Base-by-base conservation (phyloP, 2,797 vertebrate species). In the Cyclopterus lumpus region DNA sequence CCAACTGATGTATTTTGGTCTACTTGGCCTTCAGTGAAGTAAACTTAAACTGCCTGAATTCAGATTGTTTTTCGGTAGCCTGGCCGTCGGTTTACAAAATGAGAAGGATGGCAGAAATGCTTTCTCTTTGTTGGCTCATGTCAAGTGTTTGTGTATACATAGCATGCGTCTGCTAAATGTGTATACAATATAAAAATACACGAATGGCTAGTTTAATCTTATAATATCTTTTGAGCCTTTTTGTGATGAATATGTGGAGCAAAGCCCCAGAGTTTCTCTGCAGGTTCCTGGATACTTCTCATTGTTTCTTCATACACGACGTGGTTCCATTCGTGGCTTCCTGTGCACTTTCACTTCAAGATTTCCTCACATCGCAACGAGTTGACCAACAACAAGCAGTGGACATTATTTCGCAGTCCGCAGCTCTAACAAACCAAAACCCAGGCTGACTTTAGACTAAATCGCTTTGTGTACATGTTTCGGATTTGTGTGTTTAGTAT, bases 331-430 rank as follows among this genome's bases (percentile, higher is more conserved):
- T 67, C 14, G 6, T 49, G 49, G 30, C 38, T 59, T 67, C 40
- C 67, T 71, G 53, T 32, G 62, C 40, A 46, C 49, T 76, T 75
- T 71, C 42, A 74, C 71, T 71, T 67, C 8, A 57, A 57, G 26
- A 77, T 55, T 36, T 48, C 57, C 66, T 72, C 68, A 15, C 77
- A 64, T 72, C 67, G 62, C 48, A 49, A 14, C 48, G 42, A 67
- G n/a, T 34, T 53, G 3, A 58, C 32, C 63, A 67, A 62, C 72
- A 74, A 55, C 59, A 76, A 75, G 62, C 82, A 88, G 86, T 80
- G 67, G 76, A 69, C 51, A 55, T 75, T 51, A 32, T 58, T 75
- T 80, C 62, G 44, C 73, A 72, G 26, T 42, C 30, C 12, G 48
- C 48, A 73, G 71, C 76, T 71, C 73, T 67, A 81, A 55, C 71